These are phyloP conservation scores for Diuraphis noxia DNA, from an alignment of 1,140 invertebrate genomes.

Conservation along the genomic window DNA sequence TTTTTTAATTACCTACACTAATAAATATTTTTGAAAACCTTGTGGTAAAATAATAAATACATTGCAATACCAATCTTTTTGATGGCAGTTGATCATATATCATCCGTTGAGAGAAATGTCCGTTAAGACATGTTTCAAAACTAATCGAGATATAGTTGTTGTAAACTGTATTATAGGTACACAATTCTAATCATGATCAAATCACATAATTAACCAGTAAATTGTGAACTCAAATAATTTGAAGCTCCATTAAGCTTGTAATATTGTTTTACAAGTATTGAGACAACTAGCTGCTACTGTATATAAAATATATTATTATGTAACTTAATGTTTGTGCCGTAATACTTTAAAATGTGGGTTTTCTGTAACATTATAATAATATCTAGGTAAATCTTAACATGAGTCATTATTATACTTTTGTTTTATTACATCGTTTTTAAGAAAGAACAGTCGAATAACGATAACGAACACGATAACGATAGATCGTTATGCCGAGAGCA, in stretches of 20 bases:
- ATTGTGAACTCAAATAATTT: background rate
- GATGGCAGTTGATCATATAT: background rate
- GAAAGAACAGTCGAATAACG: background rate
- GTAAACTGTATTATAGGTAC: background rate
- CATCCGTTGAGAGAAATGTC: background rate
- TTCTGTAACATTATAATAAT: background rate
- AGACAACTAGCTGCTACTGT: background rate
- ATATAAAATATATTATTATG: background rate
- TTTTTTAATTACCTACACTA: too few relatives aligned
- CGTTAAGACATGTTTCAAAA: background rate
- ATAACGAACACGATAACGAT: slow-evolving; percentile 26
- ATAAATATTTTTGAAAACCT: too few relatives aligned
- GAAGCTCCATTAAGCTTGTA: background rate
- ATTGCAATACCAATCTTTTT: background rate
- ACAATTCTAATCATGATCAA: background rate
- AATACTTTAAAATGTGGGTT: background rate
- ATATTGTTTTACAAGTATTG: background rate
- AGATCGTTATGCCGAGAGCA: slow-evolving; percentile 6
- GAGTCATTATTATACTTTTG: slow-evolving; percentile 14
- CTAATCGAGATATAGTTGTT: background rate
- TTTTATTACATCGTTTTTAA: slow-evolving; percentile 32
- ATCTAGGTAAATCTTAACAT: background rate
- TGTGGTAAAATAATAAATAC: too few relatives aligned
- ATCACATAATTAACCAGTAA: background rate
- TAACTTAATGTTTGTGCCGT: background rate